Conservation (phyloP, 2,888 invertebrate species). For the Xylocampa areola region DNA sequence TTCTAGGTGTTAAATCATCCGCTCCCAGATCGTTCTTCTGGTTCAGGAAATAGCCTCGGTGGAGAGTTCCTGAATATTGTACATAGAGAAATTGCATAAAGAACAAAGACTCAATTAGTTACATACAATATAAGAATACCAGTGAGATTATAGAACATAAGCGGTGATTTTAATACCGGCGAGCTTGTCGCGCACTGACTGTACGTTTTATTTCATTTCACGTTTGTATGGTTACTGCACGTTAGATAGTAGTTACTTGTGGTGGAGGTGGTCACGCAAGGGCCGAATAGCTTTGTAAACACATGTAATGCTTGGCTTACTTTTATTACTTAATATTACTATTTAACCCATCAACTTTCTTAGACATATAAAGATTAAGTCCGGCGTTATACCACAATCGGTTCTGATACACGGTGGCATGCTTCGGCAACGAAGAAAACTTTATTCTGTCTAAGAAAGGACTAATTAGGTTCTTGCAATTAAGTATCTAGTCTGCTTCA, state of each 20-base stretch:
- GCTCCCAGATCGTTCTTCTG: conserved; percentile 90
- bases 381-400: not conserved
- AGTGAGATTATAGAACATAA: conserved; percentile 88
- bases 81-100: conserved; percentile 84
- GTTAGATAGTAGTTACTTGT: conserved; percentile 46
- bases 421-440: not conserved
- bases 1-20: conserved; percentile 90
- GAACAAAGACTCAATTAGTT: conserved; percentile 89
- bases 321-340: conserved; percentile 16
- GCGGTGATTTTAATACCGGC: conserved; percentile 89
- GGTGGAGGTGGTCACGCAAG: conserved; percentile 31
- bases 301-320: conserved; percentile 45
- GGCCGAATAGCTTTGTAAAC: conserved; percentile 27
- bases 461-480: conserved; percentile 12
- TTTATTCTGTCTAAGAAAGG: conserved; percentile 22
- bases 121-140: conserved; percentile 86
- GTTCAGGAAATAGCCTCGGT: conserved; percentile 88
- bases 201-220: conserved; percentile 84
- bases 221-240: conserved; percentile 67
- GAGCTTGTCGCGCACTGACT: conserved; percentile 82
- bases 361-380: conserved; percentile 15
- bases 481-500: conserved; percentile 8
- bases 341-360: conserved; percentile 5
- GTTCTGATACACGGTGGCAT: not conserved
- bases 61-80: conserved; percentile 86